These are phyloP conservation scores for Polyommatus iphigenia DNA, from an alignment of 2,888 invertebrate species.

Conservation along the genomic window DNA sequence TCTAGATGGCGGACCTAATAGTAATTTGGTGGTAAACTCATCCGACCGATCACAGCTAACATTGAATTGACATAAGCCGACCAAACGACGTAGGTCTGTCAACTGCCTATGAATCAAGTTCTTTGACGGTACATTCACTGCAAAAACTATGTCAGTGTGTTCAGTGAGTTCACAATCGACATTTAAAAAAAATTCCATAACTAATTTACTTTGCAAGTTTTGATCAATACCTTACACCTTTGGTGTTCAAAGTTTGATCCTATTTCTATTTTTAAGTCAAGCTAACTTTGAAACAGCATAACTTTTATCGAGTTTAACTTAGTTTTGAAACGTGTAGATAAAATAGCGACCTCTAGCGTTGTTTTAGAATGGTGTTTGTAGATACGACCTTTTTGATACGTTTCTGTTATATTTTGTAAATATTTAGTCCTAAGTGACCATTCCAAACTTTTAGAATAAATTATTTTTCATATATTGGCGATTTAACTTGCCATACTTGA, in stretches of 20 bases:
- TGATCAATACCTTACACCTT: background rate
- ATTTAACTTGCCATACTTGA: constrained; percentile 74
- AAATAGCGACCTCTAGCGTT: background rate
- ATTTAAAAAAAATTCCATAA: background rate
- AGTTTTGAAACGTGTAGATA: background rate
- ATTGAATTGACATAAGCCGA: no score
- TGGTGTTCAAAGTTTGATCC: background rate
- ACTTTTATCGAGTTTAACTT: constrained; percentile 6
- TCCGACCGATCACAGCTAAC: no score
- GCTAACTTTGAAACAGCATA: background rate
- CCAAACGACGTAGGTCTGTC: no score
- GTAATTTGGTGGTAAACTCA: no score
- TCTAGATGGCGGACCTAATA: no score
- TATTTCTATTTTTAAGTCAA: background rate
- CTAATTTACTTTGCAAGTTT: background rate
- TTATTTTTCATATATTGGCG: constrained; percentile 72
- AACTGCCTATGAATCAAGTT: no score
- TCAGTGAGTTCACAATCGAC: background rate
- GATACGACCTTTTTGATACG: constrained; percentile 51
- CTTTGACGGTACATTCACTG: background rate
- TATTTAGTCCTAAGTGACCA: constrained; percentile 64
- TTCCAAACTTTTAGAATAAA: constrained; percentile 75
- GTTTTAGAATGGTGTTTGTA: constrained; percentile 34
- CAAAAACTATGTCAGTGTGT: background rate
- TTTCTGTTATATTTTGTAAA: constrained; percentile 75